Base-by-base conservation (phyloP, 1,140 invertebrate species). In the Uloborus diversus region DNA sequence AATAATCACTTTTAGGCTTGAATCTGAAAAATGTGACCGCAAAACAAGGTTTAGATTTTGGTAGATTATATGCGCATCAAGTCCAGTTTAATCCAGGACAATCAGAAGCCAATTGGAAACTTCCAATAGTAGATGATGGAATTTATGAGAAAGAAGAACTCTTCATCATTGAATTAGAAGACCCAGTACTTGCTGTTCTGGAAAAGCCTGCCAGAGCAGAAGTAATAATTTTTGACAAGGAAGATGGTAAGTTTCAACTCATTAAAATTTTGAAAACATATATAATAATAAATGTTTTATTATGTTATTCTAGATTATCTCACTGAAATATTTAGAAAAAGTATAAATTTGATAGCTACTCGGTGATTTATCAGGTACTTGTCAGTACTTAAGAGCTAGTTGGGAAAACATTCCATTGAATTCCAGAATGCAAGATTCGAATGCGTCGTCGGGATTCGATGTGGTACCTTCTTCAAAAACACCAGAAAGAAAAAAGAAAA, bases 21-120 rank as follows among this genome's bases (percentile, higher is more conserved):
- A 42, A 49, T 17, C 23, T 81, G 35, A 71, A 84, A 14, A 85
- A 88, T 78, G 82, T 83, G 20, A 85, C 86, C 25, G 86, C 87
- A 4, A 84, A 76, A 32, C 62, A 85, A 47, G 85, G 85, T 0
- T 81, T 84, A 79, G 87, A 88, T 79, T 84, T 86, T 49, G 70
- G 73, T 13, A 33, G 53, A 9, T 79, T 83, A 17, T 88, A 84
- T 82, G 84, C 84, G 3, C 81, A 83, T n/a, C 86, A 87, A 83
- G 86, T 88, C 0, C 87, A 88, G 82, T 88, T 88, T 76, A 87
- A 85, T 79, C 87, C 87, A 76, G 87, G 87, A 51, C 85, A 88
- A 70, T 86, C 83, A 27, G 84, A 85, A 79, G 87, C 87, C 14
- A 81, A 78, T 5, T 88, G 87, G 87, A 83, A 83, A 7, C 80